Evolutionary conservation across 2,113 vertebrate species (phyloP).

Genomic region (Vidua chalybeata): DNA sequence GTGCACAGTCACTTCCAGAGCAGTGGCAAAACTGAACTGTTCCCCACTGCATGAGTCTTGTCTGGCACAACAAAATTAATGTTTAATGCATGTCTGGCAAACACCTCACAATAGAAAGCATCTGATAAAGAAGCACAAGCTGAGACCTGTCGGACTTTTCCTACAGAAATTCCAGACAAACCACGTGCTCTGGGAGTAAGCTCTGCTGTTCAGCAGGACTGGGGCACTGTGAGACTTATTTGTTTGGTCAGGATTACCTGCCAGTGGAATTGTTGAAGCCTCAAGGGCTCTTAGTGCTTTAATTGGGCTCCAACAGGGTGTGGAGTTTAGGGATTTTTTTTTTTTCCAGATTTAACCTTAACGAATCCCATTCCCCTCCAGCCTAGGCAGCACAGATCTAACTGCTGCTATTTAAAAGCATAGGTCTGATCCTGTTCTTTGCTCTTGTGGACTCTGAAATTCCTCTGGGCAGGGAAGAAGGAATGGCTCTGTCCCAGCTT

Average conservation of each 20-base stretch:
- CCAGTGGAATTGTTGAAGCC: neutral
- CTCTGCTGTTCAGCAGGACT: neutral
- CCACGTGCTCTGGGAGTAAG: neutral
- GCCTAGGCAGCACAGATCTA: neutral
- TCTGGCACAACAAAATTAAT: neutral
- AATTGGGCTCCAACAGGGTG: neutral
- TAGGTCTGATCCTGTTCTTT: neutral
- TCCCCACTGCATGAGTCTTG: neutral
- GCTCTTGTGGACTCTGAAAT: neutral
- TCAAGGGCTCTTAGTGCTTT: neutral
- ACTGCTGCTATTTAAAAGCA: neutral
- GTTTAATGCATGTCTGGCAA: neutral
- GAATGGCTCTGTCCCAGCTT: neutral
- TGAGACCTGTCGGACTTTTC: conserved; percentile 12
- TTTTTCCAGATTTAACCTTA: neutral
- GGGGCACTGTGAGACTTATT: neutral
- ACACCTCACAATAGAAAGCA: neutral
- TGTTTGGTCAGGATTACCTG: conserved; percentile 1
- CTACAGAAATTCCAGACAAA: neutral
- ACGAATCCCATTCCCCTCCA: neutral
- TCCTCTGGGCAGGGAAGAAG: neutral
- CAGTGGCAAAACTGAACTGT: neutral
- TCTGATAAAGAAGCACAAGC: conserved; percentile 55
- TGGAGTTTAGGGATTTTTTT: neutral
- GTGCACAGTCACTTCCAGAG: neutral